A percentile compares a stretch with the other conserved stretches of the same genome.
These are phyloP conservation scores for Chaetodon trifasciatus DNA, from an alignment of 2,797 vertebrate genomes.

Conservation along the genomic window DNA sequence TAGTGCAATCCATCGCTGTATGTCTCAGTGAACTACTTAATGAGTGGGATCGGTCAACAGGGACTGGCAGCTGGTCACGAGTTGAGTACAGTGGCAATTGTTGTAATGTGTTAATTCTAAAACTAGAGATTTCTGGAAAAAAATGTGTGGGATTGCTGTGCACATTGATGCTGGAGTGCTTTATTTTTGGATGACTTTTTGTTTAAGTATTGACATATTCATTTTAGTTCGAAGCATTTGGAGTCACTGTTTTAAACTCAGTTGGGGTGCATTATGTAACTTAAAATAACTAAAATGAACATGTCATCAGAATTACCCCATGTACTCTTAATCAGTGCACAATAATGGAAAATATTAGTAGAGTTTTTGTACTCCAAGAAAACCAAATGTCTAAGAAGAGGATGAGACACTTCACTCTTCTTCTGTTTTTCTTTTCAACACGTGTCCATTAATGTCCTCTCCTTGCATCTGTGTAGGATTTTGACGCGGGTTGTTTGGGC, in stretches of 20 bases:
- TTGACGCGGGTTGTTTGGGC: no score
- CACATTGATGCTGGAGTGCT: not conserved
- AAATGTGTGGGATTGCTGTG: not conserved
- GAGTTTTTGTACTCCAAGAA: no score
- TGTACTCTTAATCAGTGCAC: not conserved
- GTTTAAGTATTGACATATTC: not conserved
- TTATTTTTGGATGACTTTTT: constrained; percentile 6
- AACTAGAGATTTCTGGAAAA: not conserved
- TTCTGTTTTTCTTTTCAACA: no score
- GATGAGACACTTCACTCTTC: no score
- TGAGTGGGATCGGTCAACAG: constrained; percentile 67
- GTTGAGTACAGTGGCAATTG: constrained; percentile 32
- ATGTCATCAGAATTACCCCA: not conserved
- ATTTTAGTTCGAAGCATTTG: not conserved
- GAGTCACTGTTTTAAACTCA: not conserved
- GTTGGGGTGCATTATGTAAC: not conserved
- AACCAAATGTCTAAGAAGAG: no score
- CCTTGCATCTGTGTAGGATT: no score
- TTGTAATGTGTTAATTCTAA: constrained; percentile 22
- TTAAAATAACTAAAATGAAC: not conserved
- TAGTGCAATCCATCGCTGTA: constrained; percentile 34
- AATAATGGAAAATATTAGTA: not conserved
- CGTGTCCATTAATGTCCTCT: no score
- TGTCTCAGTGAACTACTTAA: constrained; percentile 57
- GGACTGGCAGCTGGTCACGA: constrained; percentile 53